Evolutionary conservation across 2,797 vertebrate species (phyloP).

Genomic region (Fringilla coelebs): DNA sequence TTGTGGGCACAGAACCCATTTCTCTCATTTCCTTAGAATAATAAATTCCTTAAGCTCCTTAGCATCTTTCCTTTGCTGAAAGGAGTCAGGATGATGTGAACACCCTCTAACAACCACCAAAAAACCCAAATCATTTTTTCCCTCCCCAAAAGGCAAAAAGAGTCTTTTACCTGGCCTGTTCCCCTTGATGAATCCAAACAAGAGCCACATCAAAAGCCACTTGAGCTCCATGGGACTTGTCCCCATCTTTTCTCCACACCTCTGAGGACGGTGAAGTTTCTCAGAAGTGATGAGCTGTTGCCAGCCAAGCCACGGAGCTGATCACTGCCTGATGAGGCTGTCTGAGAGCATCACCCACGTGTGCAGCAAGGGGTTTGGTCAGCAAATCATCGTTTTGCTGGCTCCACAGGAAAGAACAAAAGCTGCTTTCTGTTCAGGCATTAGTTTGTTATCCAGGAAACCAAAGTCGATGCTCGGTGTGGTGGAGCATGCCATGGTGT

Average conservation of each 20-base stretch:
- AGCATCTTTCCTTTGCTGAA: neutral
- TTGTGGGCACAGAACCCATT: constrained; percentile 11
- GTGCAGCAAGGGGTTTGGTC: neutral
- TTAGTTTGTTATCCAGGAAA: constrained; percentile 58
- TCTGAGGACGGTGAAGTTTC: neutral
- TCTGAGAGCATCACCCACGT: neutral
- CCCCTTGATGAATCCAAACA: constrained; percentile 4
- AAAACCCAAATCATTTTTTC: neutral
- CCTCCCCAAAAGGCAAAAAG: neutral
- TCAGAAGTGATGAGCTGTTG: neutral
- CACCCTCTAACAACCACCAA: neutral
- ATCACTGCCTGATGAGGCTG: neutral
- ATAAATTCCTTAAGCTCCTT: constrained; percentile 18
- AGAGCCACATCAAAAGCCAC: constrained; percentile 59
- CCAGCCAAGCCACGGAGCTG: neutral
- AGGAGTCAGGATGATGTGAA: neutral
- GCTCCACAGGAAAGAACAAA: neutral
- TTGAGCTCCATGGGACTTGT: constrained; percentile 18
- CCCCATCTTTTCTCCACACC: neutral
- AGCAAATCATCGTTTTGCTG: neutral
- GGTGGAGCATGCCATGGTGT: fast-evolving
- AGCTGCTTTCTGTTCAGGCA: neutral
- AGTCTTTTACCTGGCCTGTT: constrained; percentile 28
- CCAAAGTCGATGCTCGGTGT: neutral
- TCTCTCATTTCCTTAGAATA: constrained; percentile 33